phyloP scores from a whole-genome alignment of 2,113 vertebrate genomes.

The Elephantulus edwardii region DNA sequence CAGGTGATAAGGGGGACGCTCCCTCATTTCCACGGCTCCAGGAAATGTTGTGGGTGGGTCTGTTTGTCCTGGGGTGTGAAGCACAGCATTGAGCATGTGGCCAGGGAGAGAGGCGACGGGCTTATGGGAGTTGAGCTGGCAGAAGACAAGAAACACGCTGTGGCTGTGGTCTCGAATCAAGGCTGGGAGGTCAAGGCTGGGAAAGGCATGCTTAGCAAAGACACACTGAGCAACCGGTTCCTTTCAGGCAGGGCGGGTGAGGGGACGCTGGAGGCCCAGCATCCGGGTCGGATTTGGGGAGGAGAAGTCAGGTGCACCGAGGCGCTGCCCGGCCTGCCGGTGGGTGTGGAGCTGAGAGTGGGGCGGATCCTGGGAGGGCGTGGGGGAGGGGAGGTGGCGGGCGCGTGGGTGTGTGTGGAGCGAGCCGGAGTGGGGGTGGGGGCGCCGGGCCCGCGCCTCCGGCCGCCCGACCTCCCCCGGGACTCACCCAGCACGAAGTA shows the following conservation, averaged over 20 bases:
- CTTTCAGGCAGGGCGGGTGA: background rate
- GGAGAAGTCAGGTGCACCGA: background rate
- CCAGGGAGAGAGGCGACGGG: background rate
- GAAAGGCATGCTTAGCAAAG: background rate
- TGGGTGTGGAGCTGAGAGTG: constrained; percentile 23
- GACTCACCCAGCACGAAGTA: constrained; percentile 95
- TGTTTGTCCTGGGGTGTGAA: background rate
- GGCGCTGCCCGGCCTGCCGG: background rate
- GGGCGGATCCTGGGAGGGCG: constrained; percentile 57
- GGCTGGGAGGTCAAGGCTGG: background rate
- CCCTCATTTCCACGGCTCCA: background rate
- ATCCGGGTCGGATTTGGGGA: background rate
- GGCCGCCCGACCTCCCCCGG: constrained; percentile 49
- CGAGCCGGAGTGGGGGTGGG: background rate
- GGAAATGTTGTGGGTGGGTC: background rate
- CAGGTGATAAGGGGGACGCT: background rate
- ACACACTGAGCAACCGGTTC: constrained; percentile 49
- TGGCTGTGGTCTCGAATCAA: background rate
- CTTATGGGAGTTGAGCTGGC: background rate
- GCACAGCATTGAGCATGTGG: constrained; percentile 17
- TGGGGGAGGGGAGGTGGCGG: constrained; percentile 51
- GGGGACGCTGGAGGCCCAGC: background rate
- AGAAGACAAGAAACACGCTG: background rate
- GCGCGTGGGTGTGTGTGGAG: constrained; percentile 28
- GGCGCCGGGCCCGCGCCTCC: background rate